These are phyloP conservation scores for Larimichthys polyactis DNA, from an alignment of 2,113 vertebrate species.

Conservation along the genomic window DNA sequence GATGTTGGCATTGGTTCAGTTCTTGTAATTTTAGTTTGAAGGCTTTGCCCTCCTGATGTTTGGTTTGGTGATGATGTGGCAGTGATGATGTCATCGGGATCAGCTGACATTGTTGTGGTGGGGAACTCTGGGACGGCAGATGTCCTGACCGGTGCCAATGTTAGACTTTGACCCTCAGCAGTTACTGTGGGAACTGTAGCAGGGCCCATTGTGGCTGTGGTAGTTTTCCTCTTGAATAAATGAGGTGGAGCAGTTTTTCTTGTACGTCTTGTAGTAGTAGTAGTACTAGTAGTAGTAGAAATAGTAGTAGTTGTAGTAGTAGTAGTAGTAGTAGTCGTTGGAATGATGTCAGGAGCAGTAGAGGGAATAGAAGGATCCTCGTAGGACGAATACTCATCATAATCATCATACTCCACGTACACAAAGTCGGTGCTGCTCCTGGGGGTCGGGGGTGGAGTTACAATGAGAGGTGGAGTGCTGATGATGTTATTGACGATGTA, in stretches of 20 bases:
- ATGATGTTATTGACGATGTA: not conserved
- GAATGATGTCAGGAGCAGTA: not conserved
- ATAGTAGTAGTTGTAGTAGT: not conserved
- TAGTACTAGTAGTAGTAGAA: not conserved
- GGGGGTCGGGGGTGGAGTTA: conserved; percentile 33
- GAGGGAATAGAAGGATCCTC: not conserved
- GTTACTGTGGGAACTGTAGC: conserved; percentile 5
- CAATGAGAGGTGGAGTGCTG: conserved; percentile 13
- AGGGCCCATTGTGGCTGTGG: not conserved
- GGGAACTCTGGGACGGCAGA: conserved; percentile 3
- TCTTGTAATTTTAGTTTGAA: not conserved
- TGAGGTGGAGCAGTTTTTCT: conserved; percentile 30
- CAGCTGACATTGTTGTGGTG: not conserved
- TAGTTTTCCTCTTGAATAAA: conserved; percentile 40
- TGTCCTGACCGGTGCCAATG: fast-evolving
- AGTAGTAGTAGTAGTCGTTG: not conserved
- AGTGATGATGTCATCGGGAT: conserved; percentile 4
- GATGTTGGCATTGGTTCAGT: not conserved
- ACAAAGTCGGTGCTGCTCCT: conserved; percentile 56
- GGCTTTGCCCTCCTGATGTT: not conserved
- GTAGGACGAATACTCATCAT: conserved; percentile 37
- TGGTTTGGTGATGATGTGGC: not conserved
- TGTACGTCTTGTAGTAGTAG: not conserved
- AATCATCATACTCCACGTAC: conserved; percentile 72
- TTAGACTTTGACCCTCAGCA: not conserved